A percentile compares a stretch with the other conserved stretches of the same genome.
These are phyloP conservation scores for Muschampia plurimacula DNA, from an alignment of 2,888 invertebrate species.

Conservation along the genomic window DNA sequence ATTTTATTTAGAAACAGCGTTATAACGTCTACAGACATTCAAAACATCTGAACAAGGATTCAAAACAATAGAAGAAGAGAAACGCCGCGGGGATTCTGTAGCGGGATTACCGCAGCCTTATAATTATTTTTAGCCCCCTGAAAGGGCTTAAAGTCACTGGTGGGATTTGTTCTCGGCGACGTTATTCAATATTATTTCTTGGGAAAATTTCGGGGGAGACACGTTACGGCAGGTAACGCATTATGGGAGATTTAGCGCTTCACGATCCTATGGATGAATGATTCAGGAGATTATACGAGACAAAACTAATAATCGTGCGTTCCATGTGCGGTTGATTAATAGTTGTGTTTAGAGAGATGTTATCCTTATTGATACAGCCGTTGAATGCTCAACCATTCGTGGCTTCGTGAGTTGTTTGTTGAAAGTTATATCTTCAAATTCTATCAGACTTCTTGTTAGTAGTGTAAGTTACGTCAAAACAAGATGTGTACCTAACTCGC, in stretches of 20 bases:
- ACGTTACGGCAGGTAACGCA: constrained; percentile 53
- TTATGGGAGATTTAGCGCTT: constrained; percentile 56
- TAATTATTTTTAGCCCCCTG: constrained; percentile 74
- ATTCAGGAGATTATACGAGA: constrained; percentile 52
- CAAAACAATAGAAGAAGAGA: constrained; percentile 54
- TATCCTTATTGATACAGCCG: constrained; percentile 25
- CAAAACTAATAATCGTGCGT: constrained; percentile 42
- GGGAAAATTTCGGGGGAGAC: constrained; percentile 42
- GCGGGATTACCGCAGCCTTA: constrained; percentile 60
- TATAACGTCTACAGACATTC: neutral
- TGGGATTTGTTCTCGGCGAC: constrained; percentile 74
- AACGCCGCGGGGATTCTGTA: constrained; percentile 52
- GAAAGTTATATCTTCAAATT: neutral
- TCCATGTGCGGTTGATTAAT: constrained; percentile 29
- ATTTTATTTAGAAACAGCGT: neutral
- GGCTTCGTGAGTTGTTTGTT: neutral
- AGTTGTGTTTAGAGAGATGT: constrained; percentile 21
- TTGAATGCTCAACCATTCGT: constrained; percentile 6
- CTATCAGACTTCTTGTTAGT: neutral
- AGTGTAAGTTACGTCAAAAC: neutral
- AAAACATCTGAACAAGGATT: constrained; percentile 46
- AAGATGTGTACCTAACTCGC: neutral
- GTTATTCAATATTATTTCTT: constrained; percentile 83
- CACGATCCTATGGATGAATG: constrained; percentile 51
- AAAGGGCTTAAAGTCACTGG: constrained; percentile 77